phyloP scores from a whole-genome alignment of 2,888 invertebrate species.

The Saturnia pavonia region DNA sequence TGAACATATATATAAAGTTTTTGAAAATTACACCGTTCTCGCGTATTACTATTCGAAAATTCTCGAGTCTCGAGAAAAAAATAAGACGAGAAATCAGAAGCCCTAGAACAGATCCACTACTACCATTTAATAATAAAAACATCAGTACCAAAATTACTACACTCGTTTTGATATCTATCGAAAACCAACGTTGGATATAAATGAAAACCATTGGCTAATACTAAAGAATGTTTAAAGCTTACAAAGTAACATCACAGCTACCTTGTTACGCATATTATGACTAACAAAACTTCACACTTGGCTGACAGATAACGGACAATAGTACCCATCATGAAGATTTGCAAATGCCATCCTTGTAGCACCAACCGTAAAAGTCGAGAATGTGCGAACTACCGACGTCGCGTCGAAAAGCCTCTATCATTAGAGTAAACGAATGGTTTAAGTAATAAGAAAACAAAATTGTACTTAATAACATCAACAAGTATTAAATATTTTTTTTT shows the following conservation, averaged over 20 bases:
- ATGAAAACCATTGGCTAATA: conserved; percentile 28
- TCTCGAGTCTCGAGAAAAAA: no score
- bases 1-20: no score
- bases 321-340: conserved; percentile 39
- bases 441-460: conserved; percentile 28
- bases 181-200: conserved; percentile 10
- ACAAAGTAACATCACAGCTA: conserved; percentile 30
- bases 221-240: conserved; percentile 24
- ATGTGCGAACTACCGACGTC: conserved; percentile 39
- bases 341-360: conserved; percentile 37
- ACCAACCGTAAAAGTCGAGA: conserved; percentile 37
- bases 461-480: conserved; percentile 11
- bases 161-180: neutral
- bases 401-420: conserved; percentile 28
- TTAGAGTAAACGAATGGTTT: conserved; percentile 28
- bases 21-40: no score
- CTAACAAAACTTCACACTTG: conserved; percentile 37
- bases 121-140: neutral
- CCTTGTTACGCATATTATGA: conserved; percentile 30
- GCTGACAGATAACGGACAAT: conserved; percentile 36
- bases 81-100: no score
- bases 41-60: no score
- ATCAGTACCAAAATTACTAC: neutral
- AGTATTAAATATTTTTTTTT: no score
- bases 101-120: neutral